Evolutionary conservation across 2,113 vertebrate species (phyloP), one percentile per base, ranked within the genome.

Genomic region (Sylvietta virens): DNA sequence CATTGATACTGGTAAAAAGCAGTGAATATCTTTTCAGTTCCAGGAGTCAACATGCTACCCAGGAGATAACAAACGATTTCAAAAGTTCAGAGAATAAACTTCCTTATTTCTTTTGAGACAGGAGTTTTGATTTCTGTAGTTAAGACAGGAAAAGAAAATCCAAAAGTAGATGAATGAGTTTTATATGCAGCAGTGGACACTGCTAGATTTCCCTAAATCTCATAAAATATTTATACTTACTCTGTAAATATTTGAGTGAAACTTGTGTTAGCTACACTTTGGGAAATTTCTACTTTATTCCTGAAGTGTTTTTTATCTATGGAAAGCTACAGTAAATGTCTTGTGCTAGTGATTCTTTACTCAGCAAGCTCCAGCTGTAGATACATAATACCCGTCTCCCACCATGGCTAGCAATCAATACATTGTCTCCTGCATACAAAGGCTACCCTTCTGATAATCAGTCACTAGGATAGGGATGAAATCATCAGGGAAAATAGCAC

Each of bases 391-490:
- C 79, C 67, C 5, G 0, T 85, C 62, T 85, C 84, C 81, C 81
- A 62, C 56, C 53, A 42, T 1, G 58, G 58, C 56, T 51, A 83
- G 95, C 90, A 95, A 89, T 89, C 90, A 90, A 80, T 90, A 86
- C 67, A 80, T 85, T 91, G 89, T 90, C 80, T 92, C 69, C 91
- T 86, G 71, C 78, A 37, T 20, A 80, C 87, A 94, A 73, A 95
- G 70, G 45, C 84, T 56, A 1, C 53, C 94, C 86, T 86, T 95
- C 81, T 91, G 35, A 45, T 92, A 42, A 79, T 74, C 87, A 65
- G 53, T 44, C 65, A 11, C 53, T 42, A 30, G 39, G 45, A 61
- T 5, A 70, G 71, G 30, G 74, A 80, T 95, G 84, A 94, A 95
- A 92, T 95, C 78, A 82, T 65, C 60, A 50, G 73, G 74, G 81